Evolutionary conservation across 2,888 invertebrate species (phyloP).

Genomic region (Zaprionus lineosus): DNA sequence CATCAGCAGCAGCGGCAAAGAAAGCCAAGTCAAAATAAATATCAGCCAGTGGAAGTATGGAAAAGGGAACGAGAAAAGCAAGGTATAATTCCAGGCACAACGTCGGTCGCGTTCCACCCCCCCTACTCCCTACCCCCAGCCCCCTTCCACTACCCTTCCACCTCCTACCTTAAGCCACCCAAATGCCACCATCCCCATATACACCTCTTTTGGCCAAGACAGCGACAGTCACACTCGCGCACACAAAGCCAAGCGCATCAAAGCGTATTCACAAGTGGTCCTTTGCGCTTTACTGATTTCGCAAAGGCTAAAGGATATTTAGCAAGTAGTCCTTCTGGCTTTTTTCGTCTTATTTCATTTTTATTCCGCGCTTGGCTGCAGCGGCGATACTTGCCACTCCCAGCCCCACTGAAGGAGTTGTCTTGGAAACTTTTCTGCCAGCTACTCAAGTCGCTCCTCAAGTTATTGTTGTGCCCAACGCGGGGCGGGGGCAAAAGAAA

Average conservation of each 20-base stretch:
- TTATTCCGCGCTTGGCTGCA: slow-evolving; percentile 4
- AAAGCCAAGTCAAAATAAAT: slow-evolving; percentile 64
- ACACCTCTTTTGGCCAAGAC: slow-evolving; percentile 9
- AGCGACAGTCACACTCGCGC: slow-evolving; percentile 63
- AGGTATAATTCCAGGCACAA: slow-evolving; percentile 39
- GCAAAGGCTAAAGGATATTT: slow-evolving; percentile 74
- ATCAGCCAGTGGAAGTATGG: slow-evolving; percentile 38
- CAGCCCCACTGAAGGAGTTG: slow-evolving; percentile 74
- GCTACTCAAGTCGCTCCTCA: slow-evolving; percentile 69
- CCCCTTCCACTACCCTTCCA: not conserved
- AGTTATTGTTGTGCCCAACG: slow-evolving; percentile 56
- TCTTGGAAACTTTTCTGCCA: slow-evolving; percentile 79
- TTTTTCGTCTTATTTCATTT: slow-evolving; percentile 38
- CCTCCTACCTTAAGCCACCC: not conserved
- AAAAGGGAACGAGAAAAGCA: slow-evolving; percentile 12
- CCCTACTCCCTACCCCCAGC: not conserved
- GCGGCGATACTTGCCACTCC: slow-evolving; percentile 15
- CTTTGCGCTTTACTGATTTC: slow-evolving; percentile 80
- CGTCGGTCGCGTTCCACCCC: not conserved
- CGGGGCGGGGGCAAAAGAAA: slow-evolving; percentile 31
- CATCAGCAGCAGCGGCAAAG: slow-evolving; percentile 24
- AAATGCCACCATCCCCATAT: not conserved
- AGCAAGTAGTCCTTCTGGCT: slow-evolving; percentile 68
- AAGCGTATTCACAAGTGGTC: slow-evolving; percentile 80
- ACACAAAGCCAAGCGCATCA: slow-evolving; percentile 74